A percentile compares a stretch with the other conserved stretches of the same genome.
Conservation (phyloP, 2,113 vertebrate species). For the Myanophis thanlyinensis region DNA sequence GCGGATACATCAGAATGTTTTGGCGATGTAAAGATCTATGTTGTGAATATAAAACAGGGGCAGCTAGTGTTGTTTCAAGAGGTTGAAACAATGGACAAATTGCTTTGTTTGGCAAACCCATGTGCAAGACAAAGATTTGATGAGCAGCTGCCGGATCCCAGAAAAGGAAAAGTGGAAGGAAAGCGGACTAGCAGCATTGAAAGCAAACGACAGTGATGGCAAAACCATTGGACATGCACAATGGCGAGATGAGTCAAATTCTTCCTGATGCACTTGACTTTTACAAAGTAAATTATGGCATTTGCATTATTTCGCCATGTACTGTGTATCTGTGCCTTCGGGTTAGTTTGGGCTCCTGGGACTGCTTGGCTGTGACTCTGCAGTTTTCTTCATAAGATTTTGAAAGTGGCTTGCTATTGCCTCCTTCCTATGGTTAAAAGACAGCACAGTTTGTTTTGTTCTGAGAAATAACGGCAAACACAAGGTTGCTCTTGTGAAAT, state of each 20-base stretch:
- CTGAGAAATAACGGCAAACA: too few species aligned
- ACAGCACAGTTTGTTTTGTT: too few species aligned
- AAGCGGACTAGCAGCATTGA: neutral
- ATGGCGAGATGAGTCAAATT: neutral
- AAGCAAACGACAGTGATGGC: neutral
- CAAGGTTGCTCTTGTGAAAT: too few species aligned
- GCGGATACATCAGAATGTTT: slow-evolving; percentile 53
- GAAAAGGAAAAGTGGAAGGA: neutral
- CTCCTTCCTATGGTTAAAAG: neutral
- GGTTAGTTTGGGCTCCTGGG: neutral
- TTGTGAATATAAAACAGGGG: slow-evolving; percentile 52
- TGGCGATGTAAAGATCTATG: slow-evolving; percentile 33
- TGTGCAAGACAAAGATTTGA: neutral
- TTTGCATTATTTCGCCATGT: neutral
- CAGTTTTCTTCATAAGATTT: neutral
- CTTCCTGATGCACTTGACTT: neutral
- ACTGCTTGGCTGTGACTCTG: neutral
- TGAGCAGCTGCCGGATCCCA: neutral
- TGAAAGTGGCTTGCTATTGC: neutral
- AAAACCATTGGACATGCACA: neutral
- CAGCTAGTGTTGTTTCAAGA: neutral
- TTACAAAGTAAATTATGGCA: neutral
- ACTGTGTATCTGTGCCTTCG: neutral
- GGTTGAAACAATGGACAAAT: neutral
- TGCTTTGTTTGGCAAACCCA: neutral